Conservation (phyloP, 2,113 vertebrate genomes). For the Channa maculata region DNA sequence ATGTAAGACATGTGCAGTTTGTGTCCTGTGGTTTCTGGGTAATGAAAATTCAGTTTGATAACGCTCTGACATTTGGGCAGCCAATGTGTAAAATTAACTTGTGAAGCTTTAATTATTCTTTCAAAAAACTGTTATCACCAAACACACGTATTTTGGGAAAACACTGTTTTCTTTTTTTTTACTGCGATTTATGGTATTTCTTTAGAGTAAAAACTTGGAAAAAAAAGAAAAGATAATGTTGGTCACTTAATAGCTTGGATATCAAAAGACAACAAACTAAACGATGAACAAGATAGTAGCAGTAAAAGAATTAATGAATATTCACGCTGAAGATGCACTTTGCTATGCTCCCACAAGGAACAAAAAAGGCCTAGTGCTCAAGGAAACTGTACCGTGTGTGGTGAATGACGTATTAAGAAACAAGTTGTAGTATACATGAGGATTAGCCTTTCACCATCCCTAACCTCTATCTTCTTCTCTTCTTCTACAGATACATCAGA, state of each 20-base stretch:
- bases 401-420: constrained; percentile 21
- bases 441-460: constrained; percentile 21
- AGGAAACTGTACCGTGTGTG: constrained; percentile 14
- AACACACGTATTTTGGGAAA: neutral
- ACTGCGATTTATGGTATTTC: neutral
- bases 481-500: constrained; percentile 85
- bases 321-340: constrained; percentile 18
- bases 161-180: neutral
- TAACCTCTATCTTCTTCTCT: constrained; percentile 38
- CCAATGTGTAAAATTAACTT: too few species aligned
- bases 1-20: too few species aligned
- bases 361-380: constrained; percentile 17
- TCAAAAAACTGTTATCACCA: neutral
- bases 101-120: neutral
- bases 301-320: neutral
- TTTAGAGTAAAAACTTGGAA: neutral
- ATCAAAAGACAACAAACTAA: neutral
- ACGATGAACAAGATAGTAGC: neutral
- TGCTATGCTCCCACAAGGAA: constrained; percentile 17
- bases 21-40: too few species aligned
- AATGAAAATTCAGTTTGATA: neutral
- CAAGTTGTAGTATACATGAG: neutral
- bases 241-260: neutral
- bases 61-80: neutral
- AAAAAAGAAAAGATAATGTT: too few species aligned